Percentiles rank a stretch among this genome's conserved stretches.
These are phyloP conservation scores for Muscicapa adusta DNA, from an alignment of 2,113 vertebrate genomes.

Conservation along the genomic window DNA sequence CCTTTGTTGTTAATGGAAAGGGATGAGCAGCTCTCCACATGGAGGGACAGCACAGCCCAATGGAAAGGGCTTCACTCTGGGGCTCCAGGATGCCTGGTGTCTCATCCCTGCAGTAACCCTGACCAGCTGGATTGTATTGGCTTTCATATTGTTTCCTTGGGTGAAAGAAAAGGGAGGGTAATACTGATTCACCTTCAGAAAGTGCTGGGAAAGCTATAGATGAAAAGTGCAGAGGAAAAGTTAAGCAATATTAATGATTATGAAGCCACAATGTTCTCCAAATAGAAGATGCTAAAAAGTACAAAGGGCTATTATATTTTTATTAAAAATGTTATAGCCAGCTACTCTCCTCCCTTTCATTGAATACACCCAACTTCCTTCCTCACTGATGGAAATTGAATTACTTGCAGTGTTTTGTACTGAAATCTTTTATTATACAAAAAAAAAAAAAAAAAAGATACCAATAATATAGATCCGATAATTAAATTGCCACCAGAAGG, in stretches of 20 bases:
- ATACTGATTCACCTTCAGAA: not conserved
- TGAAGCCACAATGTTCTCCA: not conserved
- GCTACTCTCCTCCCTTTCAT: conserved; percentile 52
- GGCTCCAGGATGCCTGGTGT: not conserved
- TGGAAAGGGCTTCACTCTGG: not conserved
- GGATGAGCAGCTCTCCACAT: not conserved
- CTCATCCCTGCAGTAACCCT: not conserved
- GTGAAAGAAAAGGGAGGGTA: not conserved
- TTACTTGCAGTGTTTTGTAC: conserved; percentile 62
- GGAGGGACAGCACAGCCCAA: not conserved
- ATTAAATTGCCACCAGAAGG: conserved; percentile 68
- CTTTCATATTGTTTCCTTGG: not conserved
- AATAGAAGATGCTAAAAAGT: conserved; percentile 45
- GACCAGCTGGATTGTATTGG: not conserved
- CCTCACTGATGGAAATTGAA: conserved; percentile 60
- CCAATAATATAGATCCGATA: conserved; percentile 65
- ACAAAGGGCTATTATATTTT: conserved; percentile 52
- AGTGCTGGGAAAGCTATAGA: not conserved
- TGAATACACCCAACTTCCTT: conserved; percentile 53
- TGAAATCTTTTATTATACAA: conserved; percentile 49
- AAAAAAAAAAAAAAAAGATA: not conserved
- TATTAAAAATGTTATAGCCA: conserved; percentile 60
- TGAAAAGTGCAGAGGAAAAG: conserved; percentile 5
- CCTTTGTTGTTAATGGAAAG: not conserved
- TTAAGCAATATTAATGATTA: conserved; percentile 48